These are phyloP conservation scores for Pocillopora damicornis DNA, from an alignment of 64 coral and sea anemone genomes.

Conservation along the genomic window DNA sequence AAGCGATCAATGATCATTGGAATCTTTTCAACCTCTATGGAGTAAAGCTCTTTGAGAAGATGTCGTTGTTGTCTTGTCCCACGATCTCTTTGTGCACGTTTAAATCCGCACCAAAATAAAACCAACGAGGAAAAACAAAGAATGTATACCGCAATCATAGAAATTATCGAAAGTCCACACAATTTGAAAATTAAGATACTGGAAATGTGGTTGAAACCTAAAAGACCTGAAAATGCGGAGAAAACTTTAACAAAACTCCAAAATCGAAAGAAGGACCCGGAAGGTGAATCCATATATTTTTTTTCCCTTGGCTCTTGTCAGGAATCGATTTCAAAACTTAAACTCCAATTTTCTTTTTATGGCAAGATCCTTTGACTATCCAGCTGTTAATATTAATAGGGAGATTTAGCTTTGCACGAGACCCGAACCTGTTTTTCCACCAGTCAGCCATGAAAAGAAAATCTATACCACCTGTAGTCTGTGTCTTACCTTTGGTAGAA, in stretches of 20 bases:
- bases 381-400: not conserved
- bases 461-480: not conserved
- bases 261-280: not conserved
- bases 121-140: conserved; percentile 34
- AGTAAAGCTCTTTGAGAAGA: conserved; percentile 66
- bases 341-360: not conserved
- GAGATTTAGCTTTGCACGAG: not conserved
- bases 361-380: not conserved
- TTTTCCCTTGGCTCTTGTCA: not conserved
- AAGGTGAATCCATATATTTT: not conserved
- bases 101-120: conserved; percentile 43
- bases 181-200: conserved; percentile 51
- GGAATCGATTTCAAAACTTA: not conserved
- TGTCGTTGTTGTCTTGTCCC: conserved; percentile 42
- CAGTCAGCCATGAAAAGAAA: not conserved
- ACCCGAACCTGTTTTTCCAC: not conserved
- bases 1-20: conserved; percentile 83
- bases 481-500: not conserved
- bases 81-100: conserved; percentile 12
- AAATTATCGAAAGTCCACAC: conserved; percentile 44
- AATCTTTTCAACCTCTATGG: conserved; percentile 79
- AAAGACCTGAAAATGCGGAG: conserved; percentile 35
- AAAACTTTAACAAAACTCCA: conserved; percentile 34
- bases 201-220: conserved; percentile 52
- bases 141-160: conserved; percentile 35